Percentiles rank a stretch among this genome's conserved stretches.
Conservation (phyloP, 2,797 vertebrate species). For the Taeniopygia guttata region DNA sequence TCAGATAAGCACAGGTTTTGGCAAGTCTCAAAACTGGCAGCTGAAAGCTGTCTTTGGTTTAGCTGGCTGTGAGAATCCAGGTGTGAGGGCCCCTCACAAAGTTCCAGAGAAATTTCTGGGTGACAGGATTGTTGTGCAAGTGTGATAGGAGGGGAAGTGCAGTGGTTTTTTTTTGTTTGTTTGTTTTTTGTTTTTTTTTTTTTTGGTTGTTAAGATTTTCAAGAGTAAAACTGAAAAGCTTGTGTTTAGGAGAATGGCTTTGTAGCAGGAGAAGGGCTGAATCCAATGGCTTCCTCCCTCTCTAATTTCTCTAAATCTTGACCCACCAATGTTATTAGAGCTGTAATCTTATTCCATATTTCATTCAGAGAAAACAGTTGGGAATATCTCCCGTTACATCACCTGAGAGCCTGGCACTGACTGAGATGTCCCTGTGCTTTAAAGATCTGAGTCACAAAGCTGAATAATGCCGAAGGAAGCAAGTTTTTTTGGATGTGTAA, state of each 20-base stretch:
- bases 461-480: neutral
- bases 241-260: rapidly evolving
- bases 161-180: too few relatives aligned
- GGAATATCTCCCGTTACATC: rapidly evolving
- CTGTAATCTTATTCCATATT: neutral
- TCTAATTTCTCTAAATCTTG: neutral
- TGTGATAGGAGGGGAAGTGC: too few relatives aligned
- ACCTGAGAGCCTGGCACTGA: neutral
- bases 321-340: neutral
- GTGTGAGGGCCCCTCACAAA: neutral
- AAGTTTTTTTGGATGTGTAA: neutral
- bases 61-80: neutral
- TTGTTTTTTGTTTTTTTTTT: too few relatives aligned
- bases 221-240: neutral
- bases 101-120: neutral
- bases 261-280: too few relatives aligned
- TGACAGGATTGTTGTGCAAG: neutral
- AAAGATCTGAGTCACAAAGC: neutral
- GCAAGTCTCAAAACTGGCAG: neutral
- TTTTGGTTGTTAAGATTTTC: too few relatives aligned
- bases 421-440: neutral
- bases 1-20: neutral
- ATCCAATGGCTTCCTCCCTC: neutral
- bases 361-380: neutral
- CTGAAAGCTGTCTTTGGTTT: neutral